These are phyloP conservation scores for Melieria crassipennis DNA, from an alignment of 2,888 invertebrate species.

Conservation along the genomic window DNA sequence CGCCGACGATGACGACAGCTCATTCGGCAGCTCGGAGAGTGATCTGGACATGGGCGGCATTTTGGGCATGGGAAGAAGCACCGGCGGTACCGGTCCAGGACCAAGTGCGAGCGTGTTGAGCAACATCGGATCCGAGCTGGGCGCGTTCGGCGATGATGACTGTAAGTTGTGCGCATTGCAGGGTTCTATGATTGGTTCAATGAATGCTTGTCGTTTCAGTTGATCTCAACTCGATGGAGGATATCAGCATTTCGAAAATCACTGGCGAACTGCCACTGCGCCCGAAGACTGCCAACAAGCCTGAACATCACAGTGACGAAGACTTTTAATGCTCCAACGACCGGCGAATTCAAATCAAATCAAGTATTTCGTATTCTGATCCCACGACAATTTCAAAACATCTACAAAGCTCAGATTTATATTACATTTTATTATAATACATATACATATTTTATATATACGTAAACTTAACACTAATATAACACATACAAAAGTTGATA, in stretches of 20 bases:
- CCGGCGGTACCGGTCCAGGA: conserved; percentile 4
- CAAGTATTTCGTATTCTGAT: neutral
- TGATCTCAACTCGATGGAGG: conserved; percentile 63
- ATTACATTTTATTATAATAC: neutral
- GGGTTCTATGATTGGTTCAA: neutral
- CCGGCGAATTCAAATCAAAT: too few species aligned
- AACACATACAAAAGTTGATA: neutral
- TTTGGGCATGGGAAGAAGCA: conserved; percentile 47
- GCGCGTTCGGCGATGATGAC: conserved; percentile 40
- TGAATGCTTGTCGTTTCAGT: conserved; percentile 46
- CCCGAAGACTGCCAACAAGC: conserved; percentile 60
- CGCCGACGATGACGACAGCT: conserved; percentile 60
- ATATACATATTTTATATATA: conserved; percentile 20
- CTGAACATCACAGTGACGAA: conserved; percentile 63
- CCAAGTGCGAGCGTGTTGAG: conserved; percentile 21
- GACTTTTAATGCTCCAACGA: conserved; percentile 52
- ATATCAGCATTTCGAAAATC: conserved; percentile 63
- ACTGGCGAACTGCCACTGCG: conserved; percentile 59
- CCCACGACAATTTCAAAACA: neutral
- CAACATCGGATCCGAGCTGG: conserved; percentile 29
- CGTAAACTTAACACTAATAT: conserved; percentile 13
- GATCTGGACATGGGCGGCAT: conserved; percentile 60
- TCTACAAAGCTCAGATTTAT: neutral
- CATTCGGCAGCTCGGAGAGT: conserved; percentile 63
- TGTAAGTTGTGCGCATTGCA: conserved; percentile 45